Percentiles rank a stretch among this genome's conserved stretches.
Conservation (phyloP, 2,888 invertebrate genomes). For the Laspeyria flexula region DNA sequence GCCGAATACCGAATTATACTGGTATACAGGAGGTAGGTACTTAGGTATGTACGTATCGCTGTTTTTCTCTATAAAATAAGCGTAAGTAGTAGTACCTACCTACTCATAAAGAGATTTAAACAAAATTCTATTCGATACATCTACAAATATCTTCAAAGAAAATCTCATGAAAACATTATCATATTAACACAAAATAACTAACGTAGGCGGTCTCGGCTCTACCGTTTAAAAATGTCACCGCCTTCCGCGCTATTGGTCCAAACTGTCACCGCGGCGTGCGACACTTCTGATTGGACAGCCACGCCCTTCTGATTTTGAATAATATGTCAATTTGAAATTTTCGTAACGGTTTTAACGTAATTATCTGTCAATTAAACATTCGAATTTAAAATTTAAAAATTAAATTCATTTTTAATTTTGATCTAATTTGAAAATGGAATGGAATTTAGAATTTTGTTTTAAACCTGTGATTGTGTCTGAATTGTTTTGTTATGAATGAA, state of each 20-base stretch:
- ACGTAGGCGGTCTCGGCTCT: slow-evolving; percentile 63
- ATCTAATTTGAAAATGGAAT: background rate
- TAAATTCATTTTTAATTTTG: too few relatives aligned
- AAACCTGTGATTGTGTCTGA: too few relatives aligned
- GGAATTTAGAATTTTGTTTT: background rate
- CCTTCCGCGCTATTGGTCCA: slow-evolving; percentile 69
- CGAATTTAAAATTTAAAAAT: background rate
- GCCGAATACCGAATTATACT: too few relatives aligned
- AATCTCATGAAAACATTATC: slow-evolving; percentile 4
- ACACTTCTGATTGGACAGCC: slow-evolving; percentile 74
- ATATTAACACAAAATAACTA: slow-evolving; percentile 5
- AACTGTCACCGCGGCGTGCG: slow-evolving; percentile 83
- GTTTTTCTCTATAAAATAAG: too few relatives aligned
- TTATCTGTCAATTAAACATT: background rate
- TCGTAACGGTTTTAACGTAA: slow-evolving; percentile 17
- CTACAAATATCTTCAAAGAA: too few relatives aligned
- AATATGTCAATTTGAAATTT: slow-evolving; percentile 31
- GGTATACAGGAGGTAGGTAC: too few relatives aligned
- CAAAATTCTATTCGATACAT: background rate
- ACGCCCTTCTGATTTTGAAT: slow-evolving; percentile 62
- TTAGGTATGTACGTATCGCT: too few relatives aligned
- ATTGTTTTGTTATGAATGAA: background rate
- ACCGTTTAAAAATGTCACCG: slow-evolving; percentile 78
- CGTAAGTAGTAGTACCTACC: too few relatives aligned
- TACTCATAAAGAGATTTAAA: too few relatives aligned